Base-by-base conservation (phyloP, 2,113 vertebrate genomes). In the Limnothrissa miodon region DNA sequence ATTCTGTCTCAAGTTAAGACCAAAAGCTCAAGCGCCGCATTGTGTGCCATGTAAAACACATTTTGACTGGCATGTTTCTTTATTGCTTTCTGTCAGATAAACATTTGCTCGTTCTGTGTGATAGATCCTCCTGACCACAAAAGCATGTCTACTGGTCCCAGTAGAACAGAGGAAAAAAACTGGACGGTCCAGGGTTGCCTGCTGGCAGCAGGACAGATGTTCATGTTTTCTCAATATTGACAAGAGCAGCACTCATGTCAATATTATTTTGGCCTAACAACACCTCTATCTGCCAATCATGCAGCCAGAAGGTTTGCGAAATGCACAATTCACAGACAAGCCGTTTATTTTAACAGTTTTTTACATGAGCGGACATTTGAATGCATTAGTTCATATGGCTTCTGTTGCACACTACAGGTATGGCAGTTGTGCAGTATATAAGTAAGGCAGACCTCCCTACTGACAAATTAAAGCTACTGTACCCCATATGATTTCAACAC, bases 41-140 rank as follows among this genome's bases (percentile, higher is more conserved):
- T 82, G 36, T 7, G 36, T 59, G 56, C 51, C 44, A 79, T 70
- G 9, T 70, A n/a, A 81, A 80, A 85, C 62, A 82, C 56, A 51
- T 42, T 82, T 74, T 74, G 66, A 15, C 66, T 5, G 66, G 15
- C 66, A 74, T 74, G 33, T 74, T 36, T 74, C 66, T 5, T 74
- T 74, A 36, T 17, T 74, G 66, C 4, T 66, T 33, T 66, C 59
- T 74, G 0, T 74, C 66, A 36, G 66, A 33, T 74, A 74, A 33
- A 36, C 4, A 15, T 74, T 74, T 74, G 1, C 66, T 36, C 25
- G 5, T 74, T 11, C 66, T 11, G 11, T 15, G 59, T 7, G 59
- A 25, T n/a, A 9, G 29, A 1, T 2, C 15, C 29, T 33, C 1
- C 66, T 74, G 13, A 74, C 66, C 66, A 74, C 33, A 74, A 74